A percentile compares a stretch with the other conserved stretches of the same genome.
These are phyloP conservation scores for Chaetodon trifasciatus DNA, from an alignment of 2,797 vertebrate genomes.

Conservation along the genomic window DNA sequence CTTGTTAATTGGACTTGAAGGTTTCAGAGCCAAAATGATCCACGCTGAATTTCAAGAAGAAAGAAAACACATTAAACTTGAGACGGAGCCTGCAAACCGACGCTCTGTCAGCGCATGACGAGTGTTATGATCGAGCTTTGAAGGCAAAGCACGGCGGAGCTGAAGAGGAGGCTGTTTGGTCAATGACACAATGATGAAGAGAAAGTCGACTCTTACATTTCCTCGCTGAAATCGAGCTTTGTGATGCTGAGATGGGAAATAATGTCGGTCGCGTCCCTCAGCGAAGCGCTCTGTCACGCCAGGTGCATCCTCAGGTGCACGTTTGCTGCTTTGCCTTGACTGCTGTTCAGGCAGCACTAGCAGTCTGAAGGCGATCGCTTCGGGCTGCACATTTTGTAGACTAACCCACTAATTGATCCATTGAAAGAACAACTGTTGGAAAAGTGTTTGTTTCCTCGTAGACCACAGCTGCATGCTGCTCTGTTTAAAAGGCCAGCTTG, in stretches of 20 bases:
- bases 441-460: neutral
- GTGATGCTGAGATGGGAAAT: neutral
- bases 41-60: neutral
- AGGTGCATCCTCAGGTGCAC: neutral
- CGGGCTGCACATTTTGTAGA: neutral
- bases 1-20: conserved; percentile 44
- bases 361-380: neutral
- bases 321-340: too few relatives aligned
- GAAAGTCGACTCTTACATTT: neutral
- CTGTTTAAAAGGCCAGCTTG: neutral
- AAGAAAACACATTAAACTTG: neutral
- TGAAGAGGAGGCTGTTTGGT: neutral
- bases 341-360: neutral
- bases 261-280: rapidly evolving
- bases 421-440: neutral
- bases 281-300: neutral
- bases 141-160: neutral
- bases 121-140: neutral
- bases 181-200: conserved; percentile 23
- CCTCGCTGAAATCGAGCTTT: neutral
- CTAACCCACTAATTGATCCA: neutral
- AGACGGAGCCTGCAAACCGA: neutral
- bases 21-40: conserved; percentile 14
- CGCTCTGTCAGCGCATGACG: neutral
- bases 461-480: neutral